Evolutionary conservation across 1,140 invertebrate genomes (phyloP).

Genomic region (Cydia splendana): DNA sequence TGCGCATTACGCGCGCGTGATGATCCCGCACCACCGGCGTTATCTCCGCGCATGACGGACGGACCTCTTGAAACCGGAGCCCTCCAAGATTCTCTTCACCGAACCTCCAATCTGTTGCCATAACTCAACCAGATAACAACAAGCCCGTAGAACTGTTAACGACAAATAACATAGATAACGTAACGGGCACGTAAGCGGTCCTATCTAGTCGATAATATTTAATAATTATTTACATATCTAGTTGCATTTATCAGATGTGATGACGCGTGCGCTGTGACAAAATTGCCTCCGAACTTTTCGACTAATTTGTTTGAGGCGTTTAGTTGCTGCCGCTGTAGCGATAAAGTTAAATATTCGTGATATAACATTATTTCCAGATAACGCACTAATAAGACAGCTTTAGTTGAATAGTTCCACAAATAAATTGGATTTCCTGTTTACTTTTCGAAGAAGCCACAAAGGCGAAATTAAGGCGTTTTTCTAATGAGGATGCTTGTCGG

Average conservation of each 20-base stretch:
- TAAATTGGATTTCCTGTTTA: constrained; percentile 11
- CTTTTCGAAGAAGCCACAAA: constrained; percentile 12
- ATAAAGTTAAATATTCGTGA: constrained; percentile 27
- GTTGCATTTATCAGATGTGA: constrained; percentile 54
- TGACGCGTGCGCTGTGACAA: constrained; percentile 45
- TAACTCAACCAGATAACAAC: constrained; percentile 73
- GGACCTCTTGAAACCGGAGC: constrained; percentile 58
- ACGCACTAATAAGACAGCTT: background rate
- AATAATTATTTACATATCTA: constrained; percentile 71
- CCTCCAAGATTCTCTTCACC: constrained; percentile 45
- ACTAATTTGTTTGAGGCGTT: constrained; percentile 30
- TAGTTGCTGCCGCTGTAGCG: constrained; percentile 8
- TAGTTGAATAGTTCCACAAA: background rate
- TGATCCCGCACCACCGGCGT: constrained; percentile 42
- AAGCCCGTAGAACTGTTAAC: constrained; percentile 66
- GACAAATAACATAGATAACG: constrained; percentile 76
- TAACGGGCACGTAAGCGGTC: constrained; percentile 72
- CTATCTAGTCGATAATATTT: constrained; percentile 77
- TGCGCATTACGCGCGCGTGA: constrained; percentile 39
- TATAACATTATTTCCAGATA: constrained; percentile 9
- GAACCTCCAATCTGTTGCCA: constrained; percentile 50
- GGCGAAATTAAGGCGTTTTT: constrained; percentile 29
- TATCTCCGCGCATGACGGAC: constrained; percentile 47
- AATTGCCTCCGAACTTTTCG: constrained; percentile 39
- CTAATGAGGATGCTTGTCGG: constrained; percentile 24